Conservation (phyloP, 2,113 vertebrate species). For the Tetrax tetrax region DNA sequence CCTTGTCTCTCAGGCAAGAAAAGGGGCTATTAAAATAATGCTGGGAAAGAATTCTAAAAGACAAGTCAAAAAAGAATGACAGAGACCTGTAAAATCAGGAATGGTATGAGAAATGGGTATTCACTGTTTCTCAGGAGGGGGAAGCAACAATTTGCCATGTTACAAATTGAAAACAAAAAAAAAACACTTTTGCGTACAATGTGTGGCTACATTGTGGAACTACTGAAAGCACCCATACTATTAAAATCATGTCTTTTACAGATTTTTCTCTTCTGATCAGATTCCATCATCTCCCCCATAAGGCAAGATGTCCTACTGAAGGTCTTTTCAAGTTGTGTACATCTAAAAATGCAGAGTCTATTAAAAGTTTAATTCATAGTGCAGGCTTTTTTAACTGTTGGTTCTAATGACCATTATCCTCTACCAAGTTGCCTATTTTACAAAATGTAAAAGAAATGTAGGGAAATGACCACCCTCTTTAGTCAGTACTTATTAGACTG, state of each 20-base stretch:
- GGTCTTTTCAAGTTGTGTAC: neutral
- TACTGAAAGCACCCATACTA: neutral
- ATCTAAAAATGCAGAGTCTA: fast-evolving
- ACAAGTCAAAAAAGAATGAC: neutral
- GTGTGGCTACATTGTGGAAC: neutral
- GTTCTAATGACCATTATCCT: neutral
- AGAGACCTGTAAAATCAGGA: neutral
- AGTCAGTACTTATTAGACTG: neutral
- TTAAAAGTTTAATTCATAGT: neutral
- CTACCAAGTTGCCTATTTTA: neutral
- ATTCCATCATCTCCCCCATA: neutral
- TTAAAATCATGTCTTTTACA: neutral
- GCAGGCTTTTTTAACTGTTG: neutral
- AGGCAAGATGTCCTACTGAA: neutral
- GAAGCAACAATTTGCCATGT: neutral
- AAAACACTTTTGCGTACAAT: neutral
- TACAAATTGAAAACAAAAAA: neutral
- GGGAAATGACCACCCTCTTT: neutral
- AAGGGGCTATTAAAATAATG: neutral
- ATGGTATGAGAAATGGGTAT: neutral
- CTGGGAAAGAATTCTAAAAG: neutral
- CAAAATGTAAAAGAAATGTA: fast-evolving
- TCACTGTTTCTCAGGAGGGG: neutral
- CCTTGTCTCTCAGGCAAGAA: neutral
- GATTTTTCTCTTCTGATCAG: neutral